A percentile compares a stretch with the other conserved stretches of the same genome.
Conservation (phyloP, 64 coral and sea anemone genomes). For the Actinia equina region DNA sequence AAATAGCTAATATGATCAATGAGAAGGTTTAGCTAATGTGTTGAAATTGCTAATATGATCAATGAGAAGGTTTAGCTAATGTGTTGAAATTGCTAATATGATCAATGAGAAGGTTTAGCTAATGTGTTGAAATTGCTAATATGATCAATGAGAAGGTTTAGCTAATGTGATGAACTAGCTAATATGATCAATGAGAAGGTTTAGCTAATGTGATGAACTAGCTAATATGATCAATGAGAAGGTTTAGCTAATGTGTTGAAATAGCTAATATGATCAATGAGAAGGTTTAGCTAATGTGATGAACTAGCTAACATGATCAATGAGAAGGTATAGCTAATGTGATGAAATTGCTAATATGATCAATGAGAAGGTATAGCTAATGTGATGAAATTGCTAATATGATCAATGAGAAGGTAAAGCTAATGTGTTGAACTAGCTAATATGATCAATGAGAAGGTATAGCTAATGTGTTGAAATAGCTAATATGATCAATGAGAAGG, state of each 20-base stretch:
- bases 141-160: conserved; percentile 83
- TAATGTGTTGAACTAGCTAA: no score
- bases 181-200: no score
- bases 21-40: no score
- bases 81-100: no score
- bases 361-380: no score
- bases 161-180: no score
- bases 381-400: conserved; percentile 74
- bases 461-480: conserved; percentile 78
- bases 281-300: no score
- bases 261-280: no score
- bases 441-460: no score
- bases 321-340: conserved; percentile 48
- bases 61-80: conserved; percentile 59
- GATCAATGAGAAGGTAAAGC: conserved; percentile 75
- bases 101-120: no score
- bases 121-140: conserved; percentile 71
- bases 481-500: conserved; percentile 88
- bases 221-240: conserved; percentile 86
- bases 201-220: conserved; percentile 80
- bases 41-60: conserved; percentile 73
- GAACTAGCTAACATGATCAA: conserved; percentile 78
- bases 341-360: no score
- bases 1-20: no score
- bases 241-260: not conserved